Conservation (phyloP, 2,113 vertebrate species). For the Antechinus flavipes region DNA sequence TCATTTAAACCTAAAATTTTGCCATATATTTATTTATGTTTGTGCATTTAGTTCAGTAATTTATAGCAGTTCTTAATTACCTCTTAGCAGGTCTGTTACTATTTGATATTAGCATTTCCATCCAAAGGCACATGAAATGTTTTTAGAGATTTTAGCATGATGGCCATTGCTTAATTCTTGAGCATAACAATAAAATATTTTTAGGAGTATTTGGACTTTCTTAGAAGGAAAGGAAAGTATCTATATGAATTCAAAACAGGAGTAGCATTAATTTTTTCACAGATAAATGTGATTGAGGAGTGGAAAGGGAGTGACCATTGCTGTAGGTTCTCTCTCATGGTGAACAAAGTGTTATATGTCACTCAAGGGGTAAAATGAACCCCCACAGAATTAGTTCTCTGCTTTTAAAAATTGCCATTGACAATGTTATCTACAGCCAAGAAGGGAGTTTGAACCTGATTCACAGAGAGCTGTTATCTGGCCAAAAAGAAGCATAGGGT, state of each 20-base stretch:
- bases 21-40: slow-evolving; percentile 70
- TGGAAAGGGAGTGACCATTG: slow-evolving; percentile 66
- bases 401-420: slow-evolving; percentile 77
- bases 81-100: slow-evolving; percentile 52
- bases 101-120: slow-evolving; percentile 69
- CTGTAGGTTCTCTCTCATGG: slow-evolving; percentile 73
- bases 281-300: slow-evolving; percentile 45
- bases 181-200: slow-evolving; percentile 41
- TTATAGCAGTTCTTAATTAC: slow-evolving; percentile 61
- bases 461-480: slow-evolving; percentile 71
- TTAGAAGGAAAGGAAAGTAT: slow-evolving; percentile 24
- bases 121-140: slow-evolving; percentile 65
- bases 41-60: slow-evolving; percentile 55
- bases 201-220: slow-evolving; percentile 26
- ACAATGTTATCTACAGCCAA: slow-evolving; percentile 73
- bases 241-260: slow-evolving; percentile 34
- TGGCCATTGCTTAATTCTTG: neutral
- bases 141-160: slow-evolving; percentile 55
- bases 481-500: slow-evolving; percentile 64
- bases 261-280: slow-evolving; percentile 52
- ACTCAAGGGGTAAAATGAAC: slow-evolving; percentile 65
- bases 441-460: slow-evolving; percentile 75
- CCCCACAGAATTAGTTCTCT: slow-evolving; percentile 65
- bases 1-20: slow-evolving; percentile 69
- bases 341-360: slow-evolving; percentile 60